phyloP scores from a whole-genome alignment of 2,113 vertebrate genomes.

The Alectura lathami region DNA sequence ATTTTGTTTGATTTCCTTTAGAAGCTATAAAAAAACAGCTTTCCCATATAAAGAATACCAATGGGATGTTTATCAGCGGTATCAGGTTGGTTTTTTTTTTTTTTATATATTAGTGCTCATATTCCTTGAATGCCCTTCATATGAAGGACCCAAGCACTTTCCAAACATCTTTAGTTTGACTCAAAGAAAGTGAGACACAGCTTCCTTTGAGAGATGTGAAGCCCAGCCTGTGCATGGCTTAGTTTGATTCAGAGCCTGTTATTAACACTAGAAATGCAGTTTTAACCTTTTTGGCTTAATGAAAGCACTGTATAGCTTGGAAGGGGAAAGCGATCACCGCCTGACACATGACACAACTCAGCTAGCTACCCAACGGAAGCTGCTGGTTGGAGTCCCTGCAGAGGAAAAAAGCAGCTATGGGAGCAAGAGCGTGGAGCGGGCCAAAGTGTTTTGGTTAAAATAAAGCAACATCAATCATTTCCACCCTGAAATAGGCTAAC shows the following conservation, averaged over 20 bases:
- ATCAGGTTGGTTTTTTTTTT: no score
- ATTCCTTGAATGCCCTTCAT: slow-evolving; percentile 21
- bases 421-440: not conserved
- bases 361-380: not conserved
- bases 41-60: slow-evolving; percentile 14
- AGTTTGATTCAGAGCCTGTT: not conserved
- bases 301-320: not conserved
- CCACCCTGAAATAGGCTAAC: slow-evolving; percentile 41
- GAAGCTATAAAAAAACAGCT: not conserved
- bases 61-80: slow-evolving; percentile 27
- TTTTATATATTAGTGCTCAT: slow-evolving; percentile 24
- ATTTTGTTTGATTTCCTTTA: slow-evolving; percentile 51
- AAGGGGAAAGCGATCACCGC: not conserved
- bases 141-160: not conserved
- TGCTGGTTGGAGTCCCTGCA: not conserved
- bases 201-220: not conserved
- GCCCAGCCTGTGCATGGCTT: not conserved
- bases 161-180: slow-evolving; percentile 9
- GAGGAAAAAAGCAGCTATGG: not conserved
- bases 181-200: not conserved
- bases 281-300: not conserved
- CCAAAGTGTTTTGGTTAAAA: slow-evolving; percentile 9
- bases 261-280: not conserved
- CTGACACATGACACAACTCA: not conserved
- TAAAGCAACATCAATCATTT: slow-evolving; percentile 45